A percentile compares a stretch with the other conserved stretches of the same genome.
These are phyloP conservation scores for Lithophane semibrunnea DNA, from an alignment of 2,888 invertebrate genomes.

Conservation along the genomic window DNA sequence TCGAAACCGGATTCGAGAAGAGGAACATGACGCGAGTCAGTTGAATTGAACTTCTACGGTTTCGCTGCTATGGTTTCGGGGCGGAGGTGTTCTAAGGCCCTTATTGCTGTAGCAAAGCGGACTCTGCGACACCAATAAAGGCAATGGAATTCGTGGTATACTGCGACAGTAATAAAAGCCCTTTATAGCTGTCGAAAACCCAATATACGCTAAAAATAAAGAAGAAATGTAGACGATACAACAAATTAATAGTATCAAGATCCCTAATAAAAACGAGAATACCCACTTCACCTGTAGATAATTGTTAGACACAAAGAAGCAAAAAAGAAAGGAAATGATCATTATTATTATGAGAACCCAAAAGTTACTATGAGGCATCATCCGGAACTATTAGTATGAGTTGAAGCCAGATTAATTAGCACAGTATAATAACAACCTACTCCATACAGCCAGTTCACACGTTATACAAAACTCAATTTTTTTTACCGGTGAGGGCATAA, in stretches of 20 bases:
- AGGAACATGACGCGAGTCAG: no score
- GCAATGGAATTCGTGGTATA: no score
- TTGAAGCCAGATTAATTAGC: slow-evolving; percentile 54
- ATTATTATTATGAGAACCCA: slow-evolving; percentile 47
- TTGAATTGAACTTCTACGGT: no score
- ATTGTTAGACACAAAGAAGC: slow-evolving; percentile 59
- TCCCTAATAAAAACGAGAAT: slow-evolving; percentile 10
- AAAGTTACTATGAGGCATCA: slow-evolving; percentile 39
- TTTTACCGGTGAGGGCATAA: not conserved
- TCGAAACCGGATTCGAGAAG: no score
- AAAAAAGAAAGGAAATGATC: slow-evolving; percentile 36
- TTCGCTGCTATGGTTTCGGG: no score
- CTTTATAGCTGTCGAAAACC: not conserved
- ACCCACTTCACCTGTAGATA: slow-evolving; percentile 33
- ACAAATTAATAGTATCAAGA: slow-evolving; percentile 1
- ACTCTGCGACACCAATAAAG: not conserved
- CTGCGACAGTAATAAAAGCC: not conserved
- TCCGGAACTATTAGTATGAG: slow-evolving; percentile 51
- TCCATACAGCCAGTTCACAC: slow-evolving; percentile 46
- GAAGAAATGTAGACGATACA: not conserved
- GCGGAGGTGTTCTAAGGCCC: no score
- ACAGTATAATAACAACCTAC: slow-evolving; percentile 37
- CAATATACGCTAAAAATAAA: not conserved
- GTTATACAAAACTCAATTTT: not conserved
- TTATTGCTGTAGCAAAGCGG: not conserved